A percentile compares a stretch with the other conserved stretches of the same genome.
phyloP scores from a whole-genome alignment of 2,113 vertebrate species.

The Mirounga angustirostris region DNA sequence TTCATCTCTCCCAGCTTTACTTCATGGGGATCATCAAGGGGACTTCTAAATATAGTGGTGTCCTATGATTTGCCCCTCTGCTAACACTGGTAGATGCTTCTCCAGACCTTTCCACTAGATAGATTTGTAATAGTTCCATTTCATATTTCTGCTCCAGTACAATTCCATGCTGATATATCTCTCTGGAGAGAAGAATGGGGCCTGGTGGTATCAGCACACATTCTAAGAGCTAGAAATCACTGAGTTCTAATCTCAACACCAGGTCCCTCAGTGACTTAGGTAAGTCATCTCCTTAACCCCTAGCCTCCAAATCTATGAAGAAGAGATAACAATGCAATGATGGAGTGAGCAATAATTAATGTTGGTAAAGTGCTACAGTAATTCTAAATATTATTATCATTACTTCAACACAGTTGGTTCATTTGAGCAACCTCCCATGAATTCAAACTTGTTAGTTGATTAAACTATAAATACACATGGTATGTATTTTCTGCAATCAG shows the following conservation, averaged over 20 bases:
- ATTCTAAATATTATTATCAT: slow-evolving; percentile 75
- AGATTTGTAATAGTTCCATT: not conserved
- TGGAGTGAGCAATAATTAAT: slow-evolving; percentile 64
- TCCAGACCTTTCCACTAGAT: not conserved
- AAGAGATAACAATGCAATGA: slow-evolving; percentile 28
- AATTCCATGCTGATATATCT: slow-evolving; percentile 32
- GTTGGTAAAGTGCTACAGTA: slow-evolving; percentile 50
- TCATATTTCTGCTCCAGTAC: slow-evolving; percentile 9
- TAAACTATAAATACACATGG: slow-evolving; percentile 12
- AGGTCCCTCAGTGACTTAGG: slow-evolving; percentile 55
- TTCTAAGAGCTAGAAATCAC: slow-evolving; percentile 49
- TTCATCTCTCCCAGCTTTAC: not conserved
- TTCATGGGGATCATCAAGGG: not conserved
- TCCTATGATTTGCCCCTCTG: not conserved
- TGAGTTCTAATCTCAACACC: slow-evolving; percentile 52
- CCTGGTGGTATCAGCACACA: slow-evolving; percentile 40
- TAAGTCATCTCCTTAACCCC: slow-evolving; percentile 46
- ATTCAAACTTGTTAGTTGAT: slow-evolving; percentile 51
- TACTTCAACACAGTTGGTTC: slow-evolving; percentile 64
- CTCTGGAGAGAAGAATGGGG: slow-evolving; percentile 47
- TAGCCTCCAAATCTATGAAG: slow-evolving; percentile 56
- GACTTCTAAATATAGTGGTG: not conserved
- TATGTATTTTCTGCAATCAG: not conserved
- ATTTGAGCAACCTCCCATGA: slow-evolving; percentile 64
- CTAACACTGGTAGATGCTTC: not conserved